Conservation (phyloP, 2,797 vertebrate species). For the Gobio occitaniae region DNA sequence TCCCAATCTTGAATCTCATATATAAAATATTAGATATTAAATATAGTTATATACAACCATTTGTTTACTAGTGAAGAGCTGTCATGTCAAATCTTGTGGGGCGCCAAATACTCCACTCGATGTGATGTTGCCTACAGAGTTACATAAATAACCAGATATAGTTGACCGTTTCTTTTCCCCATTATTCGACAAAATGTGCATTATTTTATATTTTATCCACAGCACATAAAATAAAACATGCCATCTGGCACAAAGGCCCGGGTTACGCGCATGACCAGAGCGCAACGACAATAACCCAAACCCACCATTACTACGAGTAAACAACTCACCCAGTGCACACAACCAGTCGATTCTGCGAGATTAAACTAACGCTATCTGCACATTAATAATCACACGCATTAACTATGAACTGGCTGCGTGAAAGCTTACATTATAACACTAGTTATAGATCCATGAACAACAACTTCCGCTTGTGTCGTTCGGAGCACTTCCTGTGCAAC, state of each 20-base stretch:
- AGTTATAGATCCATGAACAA: background rate
- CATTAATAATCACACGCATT: background rate
- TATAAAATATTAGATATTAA: background rate
- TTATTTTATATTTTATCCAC: background rate
- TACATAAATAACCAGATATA: background rate
- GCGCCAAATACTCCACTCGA: background rate
- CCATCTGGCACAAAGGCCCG: slow-evolving; percentile 11
- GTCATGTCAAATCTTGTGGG: background rate
- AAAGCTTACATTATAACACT: background rate
- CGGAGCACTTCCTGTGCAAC: slow-evolving; percentile 5
- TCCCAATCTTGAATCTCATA: too few relatives aligned
- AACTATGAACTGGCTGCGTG: background rate
- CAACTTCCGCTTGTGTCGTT: background rate
- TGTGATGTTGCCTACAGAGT: background rate
- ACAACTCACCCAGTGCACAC: slow-evolving; percentile 15
- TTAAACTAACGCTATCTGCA: background rate
- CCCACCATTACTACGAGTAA: background rate
- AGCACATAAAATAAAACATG: background rate
- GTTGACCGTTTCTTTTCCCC: background rate
- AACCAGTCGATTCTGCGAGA: background rate
- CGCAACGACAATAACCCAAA: background rate
- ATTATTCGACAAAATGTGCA: background rate
- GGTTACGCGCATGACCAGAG: background rate
- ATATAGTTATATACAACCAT: background rate
- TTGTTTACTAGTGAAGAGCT: background rate